Evolutionary conservation across 2,797 vertebrate species (phyloP).

Genomic region (Falco cherrug): DNA sequence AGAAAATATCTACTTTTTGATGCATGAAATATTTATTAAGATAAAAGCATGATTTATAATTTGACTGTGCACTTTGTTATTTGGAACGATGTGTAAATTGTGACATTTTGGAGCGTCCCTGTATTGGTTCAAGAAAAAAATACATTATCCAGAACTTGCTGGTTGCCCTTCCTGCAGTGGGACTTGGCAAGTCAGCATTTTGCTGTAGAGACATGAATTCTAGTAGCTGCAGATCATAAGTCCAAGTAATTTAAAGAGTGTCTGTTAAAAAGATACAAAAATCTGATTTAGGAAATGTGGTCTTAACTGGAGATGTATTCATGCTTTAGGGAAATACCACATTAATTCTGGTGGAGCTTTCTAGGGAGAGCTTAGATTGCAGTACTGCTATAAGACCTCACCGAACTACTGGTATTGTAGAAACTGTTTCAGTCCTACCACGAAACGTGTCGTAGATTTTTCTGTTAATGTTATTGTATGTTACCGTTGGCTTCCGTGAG

Average conservation of each 20-base stretch:
- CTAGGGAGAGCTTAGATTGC: background rate
- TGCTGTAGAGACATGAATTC: background rate
- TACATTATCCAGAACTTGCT: background rate
- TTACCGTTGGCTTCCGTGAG: background rate
- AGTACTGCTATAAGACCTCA: background rate
- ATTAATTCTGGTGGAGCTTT: background rate
- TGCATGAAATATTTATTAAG: slow-evolving; percentile 1
- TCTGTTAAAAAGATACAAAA: background rate
- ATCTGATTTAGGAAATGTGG: background rate
- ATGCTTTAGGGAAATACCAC: background rate
- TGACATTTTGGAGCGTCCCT: background rate
- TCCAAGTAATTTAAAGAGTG: background rate
- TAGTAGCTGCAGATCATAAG: background rate
- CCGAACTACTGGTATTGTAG: background rate
- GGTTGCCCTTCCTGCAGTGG: background rate
- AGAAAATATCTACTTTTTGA: background rate
- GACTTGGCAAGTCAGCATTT: background rate
- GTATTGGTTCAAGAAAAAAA: background rate
- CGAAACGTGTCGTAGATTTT: background rate
- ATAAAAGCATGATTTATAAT: slow-evolving; percentile 1
- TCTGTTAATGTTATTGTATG: accelerated
- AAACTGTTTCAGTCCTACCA: background rate
- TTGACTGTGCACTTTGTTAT: background rate
- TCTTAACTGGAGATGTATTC: background rate
- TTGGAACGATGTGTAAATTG: background rate